phyloP scores from a whole-genome alignment of 2,113 vertebrate genomes.

The Albula glossodonta region DNA sequence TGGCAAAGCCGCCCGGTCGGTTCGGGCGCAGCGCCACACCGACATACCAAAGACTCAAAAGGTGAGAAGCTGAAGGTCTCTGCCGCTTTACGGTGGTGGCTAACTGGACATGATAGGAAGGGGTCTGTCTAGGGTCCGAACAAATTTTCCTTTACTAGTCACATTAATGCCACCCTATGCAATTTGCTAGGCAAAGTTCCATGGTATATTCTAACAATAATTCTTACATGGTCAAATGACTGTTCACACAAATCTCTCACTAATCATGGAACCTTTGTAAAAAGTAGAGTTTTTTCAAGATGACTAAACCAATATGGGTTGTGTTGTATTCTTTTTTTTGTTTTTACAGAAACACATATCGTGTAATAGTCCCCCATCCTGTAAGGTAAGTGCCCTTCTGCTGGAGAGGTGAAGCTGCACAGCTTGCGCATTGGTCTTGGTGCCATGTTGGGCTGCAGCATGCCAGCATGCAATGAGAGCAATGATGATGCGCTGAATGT shows the following conservation, averaged over 20 bases:
- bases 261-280: not conserved
- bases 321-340: constrained; percentile 30
- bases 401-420: not conserved
- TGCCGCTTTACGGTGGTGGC: too few relatives aligned
- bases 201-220: too few relatives aligned
- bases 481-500: not conserved
- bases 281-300: not conserved
- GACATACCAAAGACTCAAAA: constrained; percentile 88
- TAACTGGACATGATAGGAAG: too few relatives aligned
- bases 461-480: too few relatives aligned
- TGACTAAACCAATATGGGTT: not conserved
- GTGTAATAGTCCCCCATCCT: constrained; percentile 72
- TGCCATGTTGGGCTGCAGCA: too few relatives aligned
- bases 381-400: constrained; percentile 63
- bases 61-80: constrained; percentile 61
- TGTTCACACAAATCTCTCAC: too few relatives aligned
- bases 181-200: too few relatives aligned
- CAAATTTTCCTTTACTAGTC: too few relatives aligned
- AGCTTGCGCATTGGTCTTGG: too few relatives aligned
- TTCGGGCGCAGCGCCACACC: constrained; percentile 92
- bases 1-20: constrained; percentile 83
- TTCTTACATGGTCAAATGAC: not conserved
- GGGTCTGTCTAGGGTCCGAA: too few relatives aligned
- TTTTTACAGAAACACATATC: constrained; percentile 66
- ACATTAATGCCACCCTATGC: too few relatives aligned